These are phyloP conservation scores for Paradoxurus hermaphroditus DNA, from an alignment of 2,113 vertebrate species.

Conservation along the genomic window DNA sequence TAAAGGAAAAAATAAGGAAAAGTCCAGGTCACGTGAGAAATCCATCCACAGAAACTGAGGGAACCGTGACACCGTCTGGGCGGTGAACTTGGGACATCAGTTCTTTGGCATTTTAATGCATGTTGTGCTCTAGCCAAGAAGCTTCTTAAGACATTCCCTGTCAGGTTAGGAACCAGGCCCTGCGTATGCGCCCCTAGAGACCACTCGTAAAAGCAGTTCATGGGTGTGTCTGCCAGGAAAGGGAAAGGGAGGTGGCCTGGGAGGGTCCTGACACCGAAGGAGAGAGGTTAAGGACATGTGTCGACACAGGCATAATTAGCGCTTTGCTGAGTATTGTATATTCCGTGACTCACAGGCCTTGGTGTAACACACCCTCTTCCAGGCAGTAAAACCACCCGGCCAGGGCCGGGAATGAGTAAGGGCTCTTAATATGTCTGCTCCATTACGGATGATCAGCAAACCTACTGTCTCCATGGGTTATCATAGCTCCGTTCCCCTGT, in stretches of 20 bases:
- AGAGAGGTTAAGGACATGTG: not conserved
- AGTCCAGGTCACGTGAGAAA: not conserved
- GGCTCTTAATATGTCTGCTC: not conserved
- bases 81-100: not conserved
- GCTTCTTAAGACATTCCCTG: not conserved
- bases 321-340: not conserved
- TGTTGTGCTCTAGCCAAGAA: not conserved
- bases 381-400: not conserved
- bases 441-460: not conserved
- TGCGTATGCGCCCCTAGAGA: not conserved
- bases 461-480: not conserved
- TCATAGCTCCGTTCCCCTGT: not conserved
- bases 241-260: not conserved
- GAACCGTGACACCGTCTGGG: not conserved
- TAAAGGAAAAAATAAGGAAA: not conserved
- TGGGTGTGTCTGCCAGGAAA: conserved; percentile 23
- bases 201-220: not conserved
- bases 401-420: not conserved
- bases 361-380: not conserved
- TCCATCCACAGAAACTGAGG: not conserved
- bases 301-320: not conserved
- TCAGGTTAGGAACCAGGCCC: not conserved
- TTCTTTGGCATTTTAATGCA: not conserved
- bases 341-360: not conserved
- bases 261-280: not conserved